Evolutionary conservation across 2,888 invertebrate species (phyloP).

Genomic region (Spodoptera picta): DNA sequence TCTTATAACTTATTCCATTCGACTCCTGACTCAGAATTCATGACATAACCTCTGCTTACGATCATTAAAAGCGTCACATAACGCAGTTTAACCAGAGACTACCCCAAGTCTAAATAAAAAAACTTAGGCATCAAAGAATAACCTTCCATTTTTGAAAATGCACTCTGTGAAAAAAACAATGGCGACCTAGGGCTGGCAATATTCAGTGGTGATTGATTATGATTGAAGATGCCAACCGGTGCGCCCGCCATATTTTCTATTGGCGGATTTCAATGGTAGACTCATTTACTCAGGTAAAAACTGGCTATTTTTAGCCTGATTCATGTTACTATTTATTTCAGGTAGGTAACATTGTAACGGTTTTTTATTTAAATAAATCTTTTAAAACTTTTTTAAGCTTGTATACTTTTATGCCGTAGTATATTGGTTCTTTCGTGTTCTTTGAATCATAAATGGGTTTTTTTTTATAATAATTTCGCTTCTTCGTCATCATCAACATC

Average conservation of each 20-base stretch:
- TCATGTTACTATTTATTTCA: conserved; percentile 1
- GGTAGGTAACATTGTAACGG: no score
- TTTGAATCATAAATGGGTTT: no score
- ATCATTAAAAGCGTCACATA: no score
- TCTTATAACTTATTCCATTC: no score
- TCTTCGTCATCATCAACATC: no score
- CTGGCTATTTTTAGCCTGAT: conserved; percentile 32
- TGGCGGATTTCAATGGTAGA: conserved; percentile 45
- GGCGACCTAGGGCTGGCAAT: conserved; percentile 47
- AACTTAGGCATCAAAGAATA: conserved; percentile 42
- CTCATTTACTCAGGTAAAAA: conserved; percentile 44
- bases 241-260: conserved; percentile 45
- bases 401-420: no score
- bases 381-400: no score
- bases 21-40: no score
- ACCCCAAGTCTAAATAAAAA: conserved; percentile 23
- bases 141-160: conserved; percentile 54
- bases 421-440: no score
- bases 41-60: no score
- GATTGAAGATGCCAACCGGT: conserved; percentile 57
- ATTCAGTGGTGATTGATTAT: conserved; percentile 66
- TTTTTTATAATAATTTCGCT: no score
- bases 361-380: no score
- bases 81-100: not conserved
- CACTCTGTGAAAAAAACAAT: conserved; percentile 57